Evolutionary conservation across 1,140 invertebrate species (phyloP).

Genomic region (Centruroides sculpturatus): DNA sequence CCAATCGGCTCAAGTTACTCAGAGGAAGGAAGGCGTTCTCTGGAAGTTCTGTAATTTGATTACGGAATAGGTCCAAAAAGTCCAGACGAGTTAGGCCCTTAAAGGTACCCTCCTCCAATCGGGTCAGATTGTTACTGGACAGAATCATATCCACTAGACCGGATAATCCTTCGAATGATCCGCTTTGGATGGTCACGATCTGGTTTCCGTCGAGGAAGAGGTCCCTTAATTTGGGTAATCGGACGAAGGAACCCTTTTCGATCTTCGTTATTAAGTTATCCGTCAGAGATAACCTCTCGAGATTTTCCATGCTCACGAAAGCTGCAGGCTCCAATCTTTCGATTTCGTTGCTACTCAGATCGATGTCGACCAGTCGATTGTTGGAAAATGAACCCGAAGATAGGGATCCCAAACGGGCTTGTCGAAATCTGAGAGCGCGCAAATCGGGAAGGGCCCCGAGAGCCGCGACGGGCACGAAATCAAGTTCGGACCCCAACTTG

Average conservation of each 20-base stretch:
- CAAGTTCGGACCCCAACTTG: too few relatives aligned
- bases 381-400: too few relatives aligned
- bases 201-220: conserved; percentile 8
- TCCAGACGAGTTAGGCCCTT: not conserved
- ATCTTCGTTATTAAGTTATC: conserved; percentile 82
- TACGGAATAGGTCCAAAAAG: conserved; percentile 7
- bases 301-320: conserved; percentile 64
- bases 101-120: conserved; percentile 9
- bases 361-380: not conserved
- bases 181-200: conserved; percentile 1
- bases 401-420: too few relatives aligned
- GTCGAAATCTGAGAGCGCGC: too few relatives aligned
- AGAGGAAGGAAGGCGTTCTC: conserved; percentile 4
- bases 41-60: conserved; percentile 6
- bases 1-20: not conserved
- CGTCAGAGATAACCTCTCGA: conserved; percentile 79
- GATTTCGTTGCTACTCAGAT: conserved; percentile 6
- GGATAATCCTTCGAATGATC: conserved; percentile 3
- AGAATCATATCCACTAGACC: conserved; percentile 6
- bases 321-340: conserved; percentile 49
- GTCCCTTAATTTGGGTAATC: not conserved
- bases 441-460: too few relatives aligned
- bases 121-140: not conserved
- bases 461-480: too few relatives aligned
- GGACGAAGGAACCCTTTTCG: not conserved